Conservation (phyloP, 2,888 invertebrate genomes). For the Dynastes tityus region DNA sequence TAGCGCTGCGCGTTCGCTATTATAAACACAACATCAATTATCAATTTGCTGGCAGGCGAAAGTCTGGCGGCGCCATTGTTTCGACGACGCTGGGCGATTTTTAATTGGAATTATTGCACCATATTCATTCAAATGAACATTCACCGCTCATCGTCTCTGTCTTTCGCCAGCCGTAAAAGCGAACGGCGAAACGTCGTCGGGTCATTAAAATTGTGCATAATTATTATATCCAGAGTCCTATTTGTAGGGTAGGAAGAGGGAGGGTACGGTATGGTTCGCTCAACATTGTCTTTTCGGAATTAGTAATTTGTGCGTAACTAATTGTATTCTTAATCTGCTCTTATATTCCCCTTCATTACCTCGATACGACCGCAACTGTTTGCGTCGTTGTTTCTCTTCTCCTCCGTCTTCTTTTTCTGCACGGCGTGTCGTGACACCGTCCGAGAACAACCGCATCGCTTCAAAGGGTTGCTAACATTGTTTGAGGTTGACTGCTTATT, state of each 20-base stretch:
- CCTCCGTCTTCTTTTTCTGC: slow-evolving; percentile 25
- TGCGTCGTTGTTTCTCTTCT: slow-evolving; percentile 32
- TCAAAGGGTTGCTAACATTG: background rate
- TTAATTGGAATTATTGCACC: slow-evolving; percentile 72
- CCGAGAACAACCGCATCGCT: background rate
- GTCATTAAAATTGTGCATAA: slow-evolving; percentile 71
- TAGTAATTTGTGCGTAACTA: slow-evolving; percentile 70
- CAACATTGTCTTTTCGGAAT: slow-evolving; percentile 68
- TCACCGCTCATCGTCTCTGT: slow-evolving; percentile 33
- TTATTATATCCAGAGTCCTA: slow-evolving; percentile 66
- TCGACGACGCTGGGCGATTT: slow-evolving; percentile 68
- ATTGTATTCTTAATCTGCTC: slow-evolving; percentile 69
- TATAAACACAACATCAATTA: slow-evolving; percentile 72
- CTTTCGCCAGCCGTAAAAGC: slow-evolving; percentile 11
- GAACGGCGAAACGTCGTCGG: slow-evolving; percentile 54
- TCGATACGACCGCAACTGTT: slow-evolving; percentile 46
- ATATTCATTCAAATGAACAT: slow-evolving; percentile 68
- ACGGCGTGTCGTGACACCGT: background rate
- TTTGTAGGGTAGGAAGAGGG: slow-evolving; percentile 14
- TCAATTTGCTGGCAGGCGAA: slow-evolving; percentile 68
- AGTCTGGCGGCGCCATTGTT: slow-evolving; percentile 67
- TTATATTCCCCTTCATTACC: slow-evolving; percentile 65
- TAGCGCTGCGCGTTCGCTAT: slow-evolving; percentile 60
- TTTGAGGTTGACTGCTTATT: too few relatives aligned
- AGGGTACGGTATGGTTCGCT: slow-evolving; percentile 40